Evolutionary conservation across 2,888 invertebrate genomes (phyloP), one percentile per base, ranked within the genome.

Genomic region (Julus scanicus): DNA sequence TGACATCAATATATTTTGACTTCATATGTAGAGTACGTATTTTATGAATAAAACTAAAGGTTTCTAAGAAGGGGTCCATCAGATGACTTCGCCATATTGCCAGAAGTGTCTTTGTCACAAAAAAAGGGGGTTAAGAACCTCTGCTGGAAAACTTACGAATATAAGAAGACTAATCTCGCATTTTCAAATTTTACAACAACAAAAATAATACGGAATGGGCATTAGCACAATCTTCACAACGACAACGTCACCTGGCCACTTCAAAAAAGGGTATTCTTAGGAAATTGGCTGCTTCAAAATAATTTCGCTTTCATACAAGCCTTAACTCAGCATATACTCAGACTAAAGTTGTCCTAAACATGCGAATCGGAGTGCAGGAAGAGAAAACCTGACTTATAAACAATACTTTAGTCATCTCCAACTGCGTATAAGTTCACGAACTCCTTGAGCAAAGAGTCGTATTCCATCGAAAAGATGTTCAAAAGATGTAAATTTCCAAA

Each of bases 381-480:
- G 29, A 71, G 63, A 63, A 71, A 71, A 29, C 20, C 71, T 71
- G 71, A 71, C 71, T 71, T 71, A 63, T 63, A 71, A 71, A 71
- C 71, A 71, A 71, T 71, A 71, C n/a, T 71, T 71, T 71, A 71
- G 71, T 71, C 71, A 71, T 71, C 71, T 20, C 71, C 71, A 71
- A 71, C 71, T 29, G 71, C n/a, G 71, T 29, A 29, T 5, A 71
- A 71, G 71, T 71, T 71, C 71, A 71, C 29, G 71, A 71, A 71
- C 71, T 71, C 71, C 71, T 71, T 71, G 29, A 11, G 71, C 71
- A 71, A 6, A 20, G 71, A 29, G 71, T n/a, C 71, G 20, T 20
- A 71, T 71, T 71, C 71, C 71, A 71, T 71, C 29, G 71, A 71
- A 71, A 71, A 71, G 71, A 71, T 71, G 71, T 71, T 71, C 20